phyloP scores from a whole-genome alignment of 2,797 vertebrate genomes.

The Ibycter americanus region DNA sequence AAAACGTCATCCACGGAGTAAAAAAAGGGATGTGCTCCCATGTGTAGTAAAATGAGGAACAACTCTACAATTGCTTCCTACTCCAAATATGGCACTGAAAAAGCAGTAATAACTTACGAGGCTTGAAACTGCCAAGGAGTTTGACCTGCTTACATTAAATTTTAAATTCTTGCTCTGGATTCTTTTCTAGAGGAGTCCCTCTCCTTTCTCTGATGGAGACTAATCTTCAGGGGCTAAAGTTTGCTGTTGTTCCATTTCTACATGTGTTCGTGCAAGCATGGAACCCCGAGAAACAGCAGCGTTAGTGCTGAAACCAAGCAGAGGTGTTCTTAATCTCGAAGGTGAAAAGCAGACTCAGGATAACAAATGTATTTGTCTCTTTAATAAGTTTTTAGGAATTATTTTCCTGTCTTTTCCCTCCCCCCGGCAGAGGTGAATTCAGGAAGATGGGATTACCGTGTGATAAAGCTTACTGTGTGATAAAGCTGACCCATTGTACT shows the following conservation, averaged over 20 bases:
- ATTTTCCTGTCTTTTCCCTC: neutral
- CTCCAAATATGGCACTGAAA: neutral
- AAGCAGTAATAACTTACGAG: neutral
- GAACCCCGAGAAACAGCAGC: fast-evolving
- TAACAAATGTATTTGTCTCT: neutral
- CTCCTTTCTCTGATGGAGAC: neutral
- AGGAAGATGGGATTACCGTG: neutral
- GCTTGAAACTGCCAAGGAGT: neutral
- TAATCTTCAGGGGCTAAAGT: neutral
- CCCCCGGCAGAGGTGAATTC: neutral
- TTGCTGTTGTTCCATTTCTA: neutral
- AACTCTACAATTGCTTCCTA: neutral
- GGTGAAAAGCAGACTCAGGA: neutral
- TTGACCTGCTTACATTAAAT: neutral
- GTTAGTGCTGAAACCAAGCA: neutral
- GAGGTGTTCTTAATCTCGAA: neutral
- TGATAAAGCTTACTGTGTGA: neutral
- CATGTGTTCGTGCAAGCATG: fast-evolving
- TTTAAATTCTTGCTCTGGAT: neutral
- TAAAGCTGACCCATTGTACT: neutral
- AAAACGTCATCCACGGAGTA: neutral
- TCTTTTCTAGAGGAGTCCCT: neutral
- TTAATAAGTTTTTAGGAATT: neutral
- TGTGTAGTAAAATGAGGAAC: neutral
- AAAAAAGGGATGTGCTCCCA: neutral